Conservation (phyloP, 2,888 invertebrate species). For the Microplitis manilae region DNA sequence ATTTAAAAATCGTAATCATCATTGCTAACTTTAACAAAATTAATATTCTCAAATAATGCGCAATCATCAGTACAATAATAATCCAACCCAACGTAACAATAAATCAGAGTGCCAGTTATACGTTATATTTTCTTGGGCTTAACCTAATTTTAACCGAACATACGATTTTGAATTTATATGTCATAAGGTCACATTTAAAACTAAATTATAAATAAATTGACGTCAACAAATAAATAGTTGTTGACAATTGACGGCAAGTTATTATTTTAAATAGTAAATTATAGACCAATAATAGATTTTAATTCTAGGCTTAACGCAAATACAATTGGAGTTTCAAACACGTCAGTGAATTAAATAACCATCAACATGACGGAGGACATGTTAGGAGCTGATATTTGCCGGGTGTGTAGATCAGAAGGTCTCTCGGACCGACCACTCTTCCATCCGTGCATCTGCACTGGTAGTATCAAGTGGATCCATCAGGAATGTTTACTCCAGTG, state of each 20-base stretch:
- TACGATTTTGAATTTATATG: not conserved
- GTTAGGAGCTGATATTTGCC: slow-evolving; percentile 90
- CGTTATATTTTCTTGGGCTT: slow-evolving; percentile 10
- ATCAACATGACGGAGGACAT: slow-evolving; percentile 73
- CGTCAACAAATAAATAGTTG: not conserved
- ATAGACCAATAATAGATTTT: not conserved
- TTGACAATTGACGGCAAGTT: not conserved
- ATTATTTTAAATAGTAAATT: not conserved
- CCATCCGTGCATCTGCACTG: slow-evolving; percentile 99
- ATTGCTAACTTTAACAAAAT: not conserved
- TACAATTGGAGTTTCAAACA: slow-evolving; percentile 34
- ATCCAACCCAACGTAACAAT: not conserved
- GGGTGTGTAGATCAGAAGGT: slow-evolving; percentile 97
- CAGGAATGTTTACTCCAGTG: slow-evolving; percentile 99
- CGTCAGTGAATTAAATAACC: slow-evolving; percentile 9
- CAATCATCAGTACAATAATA: too few relatives aligned
- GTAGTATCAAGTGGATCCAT: slow-evolving; percentile 99
- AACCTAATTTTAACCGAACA: slow-evolving; percentile 16
- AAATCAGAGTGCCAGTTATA: not conserved
- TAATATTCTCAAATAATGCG: not conserved
- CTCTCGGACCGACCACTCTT: slow-evolving; percentile 92
- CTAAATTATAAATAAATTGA: not conserved
- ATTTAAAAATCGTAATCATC: not conserved
- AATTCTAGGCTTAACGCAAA: slow-evolving; percentile 25
- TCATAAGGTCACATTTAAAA: slow-evolving; percentile 17